Percentiles rank a stretch among this genome's conserved stretches.
These are phyloP conservation scores for Antheraea yamamai DNA, from an alignment of 2,888 invertebrate genomes.

Conservation along the genomic window DNA sequence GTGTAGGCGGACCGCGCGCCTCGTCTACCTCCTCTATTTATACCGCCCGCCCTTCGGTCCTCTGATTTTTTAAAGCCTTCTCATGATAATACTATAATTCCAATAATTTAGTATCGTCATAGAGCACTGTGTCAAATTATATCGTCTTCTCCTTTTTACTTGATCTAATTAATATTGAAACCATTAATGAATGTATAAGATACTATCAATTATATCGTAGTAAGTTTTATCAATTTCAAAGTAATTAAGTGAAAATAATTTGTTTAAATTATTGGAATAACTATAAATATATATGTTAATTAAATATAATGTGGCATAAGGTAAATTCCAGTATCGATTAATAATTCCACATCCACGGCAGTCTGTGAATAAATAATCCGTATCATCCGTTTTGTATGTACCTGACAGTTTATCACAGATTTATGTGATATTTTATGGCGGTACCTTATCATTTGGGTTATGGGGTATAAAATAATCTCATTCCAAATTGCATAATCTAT, in stretches of 20 bases:
- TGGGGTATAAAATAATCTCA: background rate
- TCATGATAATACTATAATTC: background rate
- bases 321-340: background rate
- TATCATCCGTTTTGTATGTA: background rate
- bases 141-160: background rate
- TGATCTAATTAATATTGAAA: background rate
- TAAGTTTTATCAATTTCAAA: background rate
- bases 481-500: background rate
- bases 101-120: background rate
- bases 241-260: background rate
- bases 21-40: conserved; percentile 69
- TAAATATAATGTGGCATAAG: background rate
- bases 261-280: background rate
- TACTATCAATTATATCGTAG: background rate
- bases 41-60: conserved; percentile 61
- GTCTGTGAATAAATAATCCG: background rate
- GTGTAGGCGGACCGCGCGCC: conserved; percentile 66
- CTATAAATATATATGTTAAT: too few relatives aligned
- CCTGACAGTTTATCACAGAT: background rate
- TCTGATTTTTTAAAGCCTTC: conserved; percentile 30
- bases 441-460: background rate
- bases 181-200: background rate
- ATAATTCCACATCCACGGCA: background rate
- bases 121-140: background rate
- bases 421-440: background rate